These are phyloP conservation scores for Phrynocephalus versicolor DNA, from an alignment of 2,113 vertebrate genomes.

Conservation along the genomic window DNA sequence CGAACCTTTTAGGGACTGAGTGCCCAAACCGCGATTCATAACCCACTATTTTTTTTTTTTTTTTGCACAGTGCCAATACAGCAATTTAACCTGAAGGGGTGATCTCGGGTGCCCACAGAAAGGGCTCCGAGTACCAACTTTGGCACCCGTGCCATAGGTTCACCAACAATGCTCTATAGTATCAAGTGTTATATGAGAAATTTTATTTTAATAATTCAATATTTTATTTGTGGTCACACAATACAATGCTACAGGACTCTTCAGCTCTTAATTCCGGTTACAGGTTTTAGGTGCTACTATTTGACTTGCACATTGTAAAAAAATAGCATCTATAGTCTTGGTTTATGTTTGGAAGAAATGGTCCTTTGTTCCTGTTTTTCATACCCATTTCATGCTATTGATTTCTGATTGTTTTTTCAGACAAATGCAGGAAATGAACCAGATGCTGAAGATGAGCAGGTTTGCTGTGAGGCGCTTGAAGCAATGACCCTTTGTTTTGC, in stretches of 20 bases:
- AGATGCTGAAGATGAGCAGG: conserved; percentile 95
- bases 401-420: conserved; percentile 73
- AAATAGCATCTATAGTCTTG: neutral
- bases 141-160: too few species aligned
- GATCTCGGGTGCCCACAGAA: too few species aligned
- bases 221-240: neutral
- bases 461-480: conserved; percentile 97
- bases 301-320: neutral
- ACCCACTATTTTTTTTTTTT: too few species aligned
- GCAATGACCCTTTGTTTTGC: conserved; percentile 99
- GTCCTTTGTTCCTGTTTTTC: conserved; percentile 16
- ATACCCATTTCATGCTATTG: conserved; percentile 28
- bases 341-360: conserved; percentile 29
- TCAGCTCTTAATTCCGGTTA: neutral
- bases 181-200: neutral
- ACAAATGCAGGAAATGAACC: conserved; percentile 94
- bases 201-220: neutral
- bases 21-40: too few species aligned
- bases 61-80: too few species aligned
- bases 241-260: neutral
- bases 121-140: too few species aligned
- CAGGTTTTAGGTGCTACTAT: neutral
- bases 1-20: too few species aligned
- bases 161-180: too few species aligned
- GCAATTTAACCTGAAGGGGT: too few species aligned